Evolutionary conservation across 2,113 vertebrate species (phyloP), one percentile per base, ranked within the genome.

Genomic region (Phalacrocorax carbo): DNA sequence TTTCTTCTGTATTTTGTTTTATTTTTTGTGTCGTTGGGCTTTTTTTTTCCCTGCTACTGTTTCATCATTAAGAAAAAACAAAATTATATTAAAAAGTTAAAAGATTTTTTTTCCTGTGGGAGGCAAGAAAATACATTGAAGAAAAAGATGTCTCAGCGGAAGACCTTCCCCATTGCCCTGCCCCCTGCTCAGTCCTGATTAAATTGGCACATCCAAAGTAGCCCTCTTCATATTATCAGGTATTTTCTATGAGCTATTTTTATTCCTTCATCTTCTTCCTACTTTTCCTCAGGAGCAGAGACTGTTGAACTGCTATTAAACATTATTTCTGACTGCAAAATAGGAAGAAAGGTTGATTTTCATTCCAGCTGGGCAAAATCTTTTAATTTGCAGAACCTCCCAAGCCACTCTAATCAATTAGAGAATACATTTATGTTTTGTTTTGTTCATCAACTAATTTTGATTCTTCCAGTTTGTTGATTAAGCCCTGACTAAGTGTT

Each of bases 401-500:
- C 60, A 86, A 92, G 42, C 52, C 42, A 86, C 76, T 94, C 60
- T 88, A 93, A 96, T 94, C 68, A 86, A 77, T 90, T 94, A 90
- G 38, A 89, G 62, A 90, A 88, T 80, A 66, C 62, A 83, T 86
- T 88, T 81, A 65, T 94, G 73, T 96, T 94, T 92, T 94, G 71
- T 81, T 96, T 96, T 81, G 54, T 90, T 96, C 70, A 85, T 96
- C 57, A 95, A 58, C 49, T 92, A 83, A 86, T 92, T 93, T 92
- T 82, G 54, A 91, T 80, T 84, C 82, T 80, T 95, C 64, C 42
- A 93, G 87, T 86, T 96, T 95, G 86, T 90, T 94, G 92, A 92
- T 93, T 91, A 96, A 95, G 72, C 13, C 86, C 64, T 95, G 87
- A 93, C 93, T 96, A 94, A 90, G 46, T 73, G 81, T 81, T 78